A percentile compares a stretch with the other conserved stretches of the same genome.
phyloP scores from a whole-genome alignment of 2,888 invertebrate species.

The Balanococcus diminutus region DNA sequence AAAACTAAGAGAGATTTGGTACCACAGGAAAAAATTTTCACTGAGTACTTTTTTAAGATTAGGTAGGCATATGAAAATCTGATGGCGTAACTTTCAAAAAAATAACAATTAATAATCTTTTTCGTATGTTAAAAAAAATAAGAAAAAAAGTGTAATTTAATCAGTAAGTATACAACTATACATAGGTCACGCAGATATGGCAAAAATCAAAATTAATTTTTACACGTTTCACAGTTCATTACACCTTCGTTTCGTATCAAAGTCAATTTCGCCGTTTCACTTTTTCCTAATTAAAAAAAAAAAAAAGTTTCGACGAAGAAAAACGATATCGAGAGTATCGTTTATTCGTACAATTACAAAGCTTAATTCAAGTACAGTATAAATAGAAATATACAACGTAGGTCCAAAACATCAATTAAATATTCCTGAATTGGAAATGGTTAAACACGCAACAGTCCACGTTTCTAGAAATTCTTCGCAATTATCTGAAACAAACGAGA shows the following conservation, averaged over 20 bases:
- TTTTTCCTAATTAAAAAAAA: not conserved
- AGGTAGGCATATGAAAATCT: too few relatives aligned
- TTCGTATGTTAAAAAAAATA: too few relatives aligned
- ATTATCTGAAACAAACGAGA: not conserved
- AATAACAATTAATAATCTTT: too few relatives aligned
- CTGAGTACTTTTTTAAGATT: too few relatives aligned
- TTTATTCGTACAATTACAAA: slow-evolving; percentile 31
- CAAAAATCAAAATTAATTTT: not conserved
- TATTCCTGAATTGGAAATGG: slow-evolving; percentile 1
- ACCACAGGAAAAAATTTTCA: too few relatives aligned
- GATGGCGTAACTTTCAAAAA: too few relatives aligned
- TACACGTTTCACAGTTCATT: not conserved
- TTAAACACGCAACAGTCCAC: not conserved
- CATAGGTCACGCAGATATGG: not conserved
- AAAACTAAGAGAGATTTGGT: too few relatives aligned
- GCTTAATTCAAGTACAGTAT: slow-evolving; percentile 16
- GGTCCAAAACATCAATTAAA: not conserved
- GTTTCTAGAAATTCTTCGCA: not conserved
- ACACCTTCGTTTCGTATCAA: not conserved
- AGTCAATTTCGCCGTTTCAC: not conserved
- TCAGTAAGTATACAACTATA: too few relatives aligned
- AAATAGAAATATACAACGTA: slow-evolving; percentile 1
- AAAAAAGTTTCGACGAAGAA: not conserved
- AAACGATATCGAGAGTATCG: not conserved
- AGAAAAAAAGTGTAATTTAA: too few relatives aligned